Evolutionary conservation across 2,113 vertebrate genomes (phyloP).

Genomic region (Lipotes vexillifer): DNA sequence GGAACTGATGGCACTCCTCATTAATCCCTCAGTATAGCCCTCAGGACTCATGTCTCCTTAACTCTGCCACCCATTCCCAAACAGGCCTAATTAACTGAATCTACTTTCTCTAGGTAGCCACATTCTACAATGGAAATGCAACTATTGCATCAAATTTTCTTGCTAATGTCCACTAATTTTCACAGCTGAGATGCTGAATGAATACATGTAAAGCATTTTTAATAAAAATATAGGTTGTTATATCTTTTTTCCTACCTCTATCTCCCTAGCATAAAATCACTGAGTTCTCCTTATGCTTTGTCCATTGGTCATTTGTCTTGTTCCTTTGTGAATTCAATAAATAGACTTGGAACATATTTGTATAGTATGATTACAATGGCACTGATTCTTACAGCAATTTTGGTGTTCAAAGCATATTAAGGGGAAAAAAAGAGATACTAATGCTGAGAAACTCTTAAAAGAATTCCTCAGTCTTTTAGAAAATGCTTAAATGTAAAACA

Average conservation of each 20-base stretch:
- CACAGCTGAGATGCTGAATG: neutral
- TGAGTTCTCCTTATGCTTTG: neutral
- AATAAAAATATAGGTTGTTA: neutral
- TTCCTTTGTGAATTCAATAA: neutral
- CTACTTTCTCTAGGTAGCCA: neutral
- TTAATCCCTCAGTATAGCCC: neutral
- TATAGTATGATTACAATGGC: neutral
- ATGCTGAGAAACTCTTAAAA: constrained; percentile 1
- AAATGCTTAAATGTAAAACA: constrained; percentile 18
- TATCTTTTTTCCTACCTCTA: neutral
- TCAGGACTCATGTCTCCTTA: neutral
- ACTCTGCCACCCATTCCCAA: neutral
- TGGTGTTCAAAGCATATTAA: neutral
- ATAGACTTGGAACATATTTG: neutral
- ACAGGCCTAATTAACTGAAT: neutral
- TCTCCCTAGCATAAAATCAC: neutral
- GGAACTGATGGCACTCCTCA: neutral
- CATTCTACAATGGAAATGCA: neutral
- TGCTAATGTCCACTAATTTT: neutral
- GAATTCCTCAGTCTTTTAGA: neutral
- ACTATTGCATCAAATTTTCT: neutral
- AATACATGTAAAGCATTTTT: neutral
- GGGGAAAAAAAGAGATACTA: neutral
- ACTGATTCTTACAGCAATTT: neutral
- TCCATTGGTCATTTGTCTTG: neutral